Percentiles rank a stretch among this genome's conserved stretches.
These are phyloP conservation scores for Scrobipalpa costella DNA, from an alignment of 2,888 invertebrate genomes.

Conservation along the genomic window DNA sequence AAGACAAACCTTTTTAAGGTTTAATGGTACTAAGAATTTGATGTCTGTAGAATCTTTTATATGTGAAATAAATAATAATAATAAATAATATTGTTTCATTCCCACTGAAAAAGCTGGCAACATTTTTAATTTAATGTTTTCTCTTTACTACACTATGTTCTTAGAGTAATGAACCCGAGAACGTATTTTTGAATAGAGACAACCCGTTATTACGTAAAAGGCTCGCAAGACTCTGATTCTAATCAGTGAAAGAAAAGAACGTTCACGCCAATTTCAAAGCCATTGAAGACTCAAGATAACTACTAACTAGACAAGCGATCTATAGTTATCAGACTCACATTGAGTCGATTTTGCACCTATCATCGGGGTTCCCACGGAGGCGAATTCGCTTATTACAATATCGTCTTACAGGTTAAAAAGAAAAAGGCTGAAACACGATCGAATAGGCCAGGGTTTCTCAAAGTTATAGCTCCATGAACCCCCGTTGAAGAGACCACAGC, in stretches of 20 bases:
- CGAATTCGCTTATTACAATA: conserved; percentile 45
- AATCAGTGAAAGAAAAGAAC: conserved; percentile 36
- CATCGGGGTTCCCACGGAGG: conserved; percentile 54
- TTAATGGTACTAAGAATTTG: too few species aligned
- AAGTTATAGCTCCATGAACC: too few species aligned
- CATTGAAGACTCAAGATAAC: conserved; percentile 38
- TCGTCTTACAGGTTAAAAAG: conserved; percentile 31
- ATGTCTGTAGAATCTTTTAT: too few species aligned
- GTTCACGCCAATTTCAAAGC: conserved; percentile 41
- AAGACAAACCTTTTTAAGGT: too few species aligned
- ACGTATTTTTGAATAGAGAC: conserved; percentile 7
- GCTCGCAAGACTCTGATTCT: conserved; percentile 48
- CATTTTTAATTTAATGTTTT: too few species aligned
- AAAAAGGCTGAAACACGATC: conserved; percentile 27
- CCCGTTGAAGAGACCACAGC: too few species aligned
- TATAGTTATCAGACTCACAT: conserved; percentile 52
- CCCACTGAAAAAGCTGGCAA: too few species aligned
- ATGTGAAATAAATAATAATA: too few species aligned
- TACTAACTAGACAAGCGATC: conserved; percentile 52
- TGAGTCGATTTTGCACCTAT: conserved; percentile 60
- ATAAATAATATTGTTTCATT: too few species aligned
- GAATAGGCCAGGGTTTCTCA: too few species aligned
- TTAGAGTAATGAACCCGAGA: not conserved
- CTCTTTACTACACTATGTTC: too few species aligned
- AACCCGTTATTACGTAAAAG: conserved; percentile 42